Base-by-base conservation (phyloP, 2,113 vertebrate genomes). In the Taxidea taxus region DNA sequence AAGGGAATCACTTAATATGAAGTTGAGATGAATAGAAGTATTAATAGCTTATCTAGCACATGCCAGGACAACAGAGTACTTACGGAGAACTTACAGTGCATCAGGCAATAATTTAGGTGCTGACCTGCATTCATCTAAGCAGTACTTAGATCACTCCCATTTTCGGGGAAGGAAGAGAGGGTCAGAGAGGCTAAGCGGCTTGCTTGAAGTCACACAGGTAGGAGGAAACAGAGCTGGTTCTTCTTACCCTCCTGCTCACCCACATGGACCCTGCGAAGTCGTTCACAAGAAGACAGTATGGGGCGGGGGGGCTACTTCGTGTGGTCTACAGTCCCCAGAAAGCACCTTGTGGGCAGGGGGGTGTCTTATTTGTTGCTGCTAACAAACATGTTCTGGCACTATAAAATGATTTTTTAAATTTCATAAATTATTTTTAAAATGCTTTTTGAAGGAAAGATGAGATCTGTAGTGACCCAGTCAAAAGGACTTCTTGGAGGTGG, bases 221-320 rank as follows among this genome's bases (percentile, higher is more conserved):
- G 21, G 58, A 75, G 49, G 49, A 25, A 62, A 21, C 68, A 13
- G n/a, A 12, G 31, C 4, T 4, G 34, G 21, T 42, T 31, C 74
- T 16, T 54, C 72, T 29, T 51, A 20, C 37, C 29, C n/a, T 62
- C 58, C 64, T 20, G 58, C 66, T 83, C 31, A 15, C n/a, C n/a
- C 58, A 29, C 66, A 34, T 3, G 2, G n/a, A 25, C 78, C 64
- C 27, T 3, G 13, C 20, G 21, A 16, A 21, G 21, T 10, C 8
- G 75, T 31, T 25, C 2, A 11, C 39, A 0, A 0, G 34, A 5
- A 14, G 31, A 1, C 8, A 0, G 18, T 14, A 1, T 60, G 47
- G 12, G 42, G 13, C 0, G 11, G 44, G 54, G 13, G 20, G 62
- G 27, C 72, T 51, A 64, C 6, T 1, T 42, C 3, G 1, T 1